Base-by-base conservation (phyloP, 2,888 invertebrate genomes). In the Perizoma flavofasciatum region DNA sequence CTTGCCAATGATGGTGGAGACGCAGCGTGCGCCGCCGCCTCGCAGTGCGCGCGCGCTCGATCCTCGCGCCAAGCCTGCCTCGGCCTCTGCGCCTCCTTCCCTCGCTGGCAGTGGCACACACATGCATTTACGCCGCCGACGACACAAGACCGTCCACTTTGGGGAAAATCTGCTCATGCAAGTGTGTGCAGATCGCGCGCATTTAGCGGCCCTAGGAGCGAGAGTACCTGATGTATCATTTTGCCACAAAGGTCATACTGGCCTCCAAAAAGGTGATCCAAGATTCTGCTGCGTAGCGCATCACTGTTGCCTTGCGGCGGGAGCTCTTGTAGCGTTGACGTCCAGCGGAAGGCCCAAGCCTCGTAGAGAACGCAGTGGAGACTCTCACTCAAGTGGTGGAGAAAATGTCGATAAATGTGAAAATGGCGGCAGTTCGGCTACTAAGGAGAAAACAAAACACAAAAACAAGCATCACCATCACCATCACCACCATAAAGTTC, bases 101-200 rank as follows among this genome's bases (percentile, higher is more conserved):
- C 88, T 87, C 73, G 86, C 87, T 75, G 92, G 90, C 82, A 88
- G 89, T 76, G 87, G 85, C 75, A 88, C 84, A 72, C 83, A 85
- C 71, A 91, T 95, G 79, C 94, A 94, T 72, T 89, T 95, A 62
- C 94, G 95, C 55, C 93, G 96, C 59, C 93, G 95, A 56, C 93
- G 96, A 61, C 95, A 96, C 88, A 96, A 96, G 86, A 96, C 96
- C 51, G 96, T 96, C 52, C 96, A 96, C 85, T 96, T 96, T 79
- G 96, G 96, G 61, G 96, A 96, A 79, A 96, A 95, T 82, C 92
- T 96, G 35, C 83, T 95, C 70, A 93, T 95, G 84, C 95, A 95
- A 84, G 95, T 95, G 54, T 95, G 95, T 83, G 94, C 95, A 67
- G 95, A 95, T 84, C 94, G 95, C 59, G 94, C 92, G 11, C 92